Evolutionary conservation across 2,113 vertebrate species (phyloP).

Genomic region (Pardalotus punctatus): DNA sequence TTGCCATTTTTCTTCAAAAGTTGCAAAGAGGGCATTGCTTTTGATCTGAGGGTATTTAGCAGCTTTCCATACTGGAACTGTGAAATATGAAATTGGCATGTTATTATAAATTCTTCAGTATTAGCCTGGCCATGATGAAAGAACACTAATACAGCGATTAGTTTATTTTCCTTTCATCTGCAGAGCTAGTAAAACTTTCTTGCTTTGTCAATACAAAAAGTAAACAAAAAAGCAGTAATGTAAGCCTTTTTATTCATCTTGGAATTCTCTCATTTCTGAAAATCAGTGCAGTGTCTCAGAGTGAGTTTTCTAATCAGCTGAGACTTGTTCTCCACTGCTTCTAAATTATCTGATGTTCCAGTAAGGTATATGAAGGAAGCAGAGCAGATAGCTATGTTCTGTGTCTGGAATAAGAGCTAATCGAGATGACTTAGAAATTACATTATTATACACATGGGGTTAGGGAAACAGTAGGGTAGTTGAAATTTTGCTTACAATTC

Average conservation of each 20-base stretch:
- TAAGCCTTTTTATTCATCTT: not conserved
- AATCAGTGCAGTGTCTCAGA: not conserved
- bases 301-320: not conserved
- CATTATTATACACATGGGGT: not conserved
- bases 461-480: not conserved
- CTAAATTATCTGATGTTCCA: not conserved
- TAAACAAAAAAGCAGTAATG: not conserved
- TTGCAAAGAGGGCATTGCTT: not conserved
- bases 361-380: not conserved
- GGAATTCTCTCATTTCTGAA: not conserved
- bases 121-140: not conserved
- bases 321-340: not conserved
- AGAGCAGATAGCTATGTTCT: not conserved
- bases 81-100: not conserved
- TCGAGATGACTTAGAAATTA: not conserved
- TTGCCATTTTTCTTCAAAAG: not conserved
- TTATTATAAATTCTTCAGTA: not conserved
- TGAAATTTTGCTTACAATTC: not conserved
- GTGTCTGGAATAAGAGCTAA: not conserved
- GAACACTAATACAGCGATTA: not conserved
- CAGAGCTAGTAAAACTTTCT: not conserved
- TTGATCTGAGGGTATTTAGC: not conserved
- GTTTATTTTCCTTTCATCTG: not conserved
- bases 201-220: not conserved
- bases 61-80: not conserved